A percentile compares a stretch with the other conserved stretches of the same genome.
phyloP scores from a whole-genome alignment of 2,113 vertebrate species.

The Melospiza georgiana region DNA sequence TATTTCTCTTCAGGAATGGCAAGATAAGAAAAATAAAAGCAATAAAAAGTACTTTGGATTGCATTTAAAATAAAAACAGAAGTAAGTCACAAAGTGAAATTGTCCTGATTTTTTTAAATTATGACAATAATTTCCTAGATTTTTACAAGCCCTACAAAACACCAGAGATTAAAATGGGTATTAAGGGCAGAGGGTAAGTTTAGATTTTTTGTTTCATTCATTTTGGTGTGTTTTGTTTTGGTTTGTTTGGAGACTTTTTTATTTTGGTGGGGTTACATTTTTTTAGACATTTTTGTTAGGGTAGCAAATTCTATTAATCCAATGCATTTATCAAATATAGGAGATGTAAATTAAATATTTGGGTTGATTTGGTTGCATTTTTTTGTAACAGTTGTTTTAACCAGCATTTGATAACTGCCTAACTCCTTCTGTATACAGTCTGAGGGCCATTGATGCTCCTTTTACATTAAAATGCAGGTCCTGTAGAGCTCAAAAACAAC shows the following conservation, averaged over 20 bases:
- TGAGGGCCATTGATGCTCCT: neutral
- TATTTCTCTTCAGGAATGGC: neutral
- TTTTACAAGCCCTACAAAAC: neutral
- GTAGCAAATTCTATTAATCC: neutral
- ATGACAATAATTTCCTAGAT: neutral
- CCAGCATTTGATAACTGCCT: neutral
- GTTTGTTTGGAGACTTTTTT: neutral
- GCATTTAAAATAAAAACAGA: neutral
- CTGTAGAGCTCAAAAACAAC: neutral
- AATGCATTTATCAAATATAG: neutral
- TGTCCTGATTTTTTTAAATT: neutral
- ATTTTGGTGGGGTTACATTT: neutral
- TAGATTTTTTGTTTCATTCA: neutral
- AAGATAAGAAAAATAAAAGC: neutral
- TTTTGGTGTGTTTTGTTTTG: neutral
- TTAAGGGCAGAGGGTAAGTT: neutral
- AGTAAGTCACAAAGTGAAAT: neutral
- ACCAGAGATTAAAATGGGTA: neutral
- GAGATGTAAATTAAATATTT: neutral
- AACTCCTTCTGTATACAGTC: neutral
- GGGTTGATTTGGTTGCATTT: neutral
- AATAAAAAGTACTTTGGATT: neutral
- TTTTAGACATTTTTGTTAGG: rapidly evolving
- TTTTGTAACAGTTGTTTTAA: neutral
- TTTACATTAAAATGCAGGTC: neutral